A percentile compares a stretch with the other conserved stretches of the same genome.
Conservation (phyloP, 2,797 vertebrate species). For the Phoebastria nigripes region DNA sequence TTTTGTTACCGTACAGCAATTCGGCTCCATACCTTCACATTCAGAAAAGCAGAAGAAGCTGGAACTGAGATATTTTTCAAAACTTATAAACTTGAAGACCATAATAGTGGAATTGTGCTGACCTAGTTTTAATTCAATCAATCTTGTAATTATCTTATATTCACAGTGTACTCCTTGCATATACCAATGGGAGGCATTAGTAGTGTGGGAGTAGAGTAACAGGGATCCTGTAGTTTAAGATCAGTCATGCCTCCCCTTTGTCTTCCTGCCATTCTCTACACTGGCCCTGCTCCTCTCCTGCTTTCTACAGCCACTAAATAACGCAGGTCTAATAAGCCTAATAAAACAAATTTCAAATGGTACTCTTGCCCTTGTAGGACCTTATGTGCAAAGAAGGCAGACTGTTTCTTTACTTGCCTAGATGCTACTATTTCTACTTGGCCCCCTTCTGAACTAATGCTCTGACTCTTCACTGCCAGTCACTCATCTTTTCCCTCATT, state of each 20-base stretch:
- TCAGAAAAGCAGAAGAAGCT: background rate
- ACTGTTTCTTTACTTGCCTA: background rate
- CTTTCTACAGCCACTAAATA: background rate
- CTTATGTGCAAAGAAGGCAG: background rate
- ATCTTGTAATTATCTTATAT: background rate
- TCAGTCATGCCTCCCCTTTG: background rate
- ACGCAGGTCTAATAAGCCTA: background rate
- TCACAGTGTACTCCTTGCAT: background rate
- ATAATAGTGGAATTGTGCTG: background rate
- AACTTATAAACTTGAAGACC: background rate
- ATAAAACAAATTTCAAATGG: background rate
- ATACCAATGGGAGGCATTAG: background rate
- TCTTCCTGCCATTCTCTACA: background rate
- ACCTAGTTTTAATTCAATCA: background rate
- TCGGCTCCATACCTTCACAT: background rate
- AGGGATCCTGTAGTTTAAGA: background rate
- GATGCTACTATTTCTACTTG: background rate
- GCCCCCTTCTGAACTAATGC: background rate
- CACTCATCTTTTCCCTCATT: background rate
- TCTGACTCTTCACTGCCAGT: background rate
- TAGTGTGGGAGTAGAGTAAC: background rate
- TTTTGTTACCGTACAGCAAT: background rate
- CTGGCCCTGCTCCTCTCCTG: background rate
- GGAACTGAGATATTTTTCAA: background rate
- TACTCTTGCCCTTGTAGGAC: background rate